Evolutionary conservation across 2,797 vertebrate genomes (phyloP).

Genomic region (Sylvilagus floridanus): DNA sequence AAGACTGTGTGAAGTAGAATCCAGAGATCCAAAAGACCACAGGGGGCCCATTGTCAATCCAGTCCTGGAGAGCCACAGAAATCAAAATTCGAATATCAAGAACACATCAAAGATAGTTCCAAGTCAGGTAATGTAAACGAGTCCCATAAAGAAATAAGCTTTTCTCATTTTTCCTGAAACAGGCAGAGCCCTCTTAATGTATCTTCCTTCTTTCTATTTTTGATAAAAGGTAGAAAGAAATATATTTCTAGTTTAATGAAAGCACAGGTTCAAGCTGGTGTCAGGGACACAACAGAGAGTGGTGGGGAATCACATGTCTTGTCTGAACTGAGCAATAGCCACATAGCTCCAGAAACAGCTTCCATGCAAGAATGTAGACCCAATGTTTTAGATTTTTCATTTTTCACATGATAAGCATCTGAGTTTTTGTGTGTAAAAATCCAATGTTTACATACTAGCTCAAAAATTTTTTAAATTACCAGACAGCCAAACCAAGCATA

Average conservation of each 20-base stretch:
- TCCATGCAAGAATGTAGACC: background rate
- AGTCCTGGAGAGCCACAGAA: slow-evolving; percentile 89
- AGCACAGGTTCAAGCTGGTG: background rate
- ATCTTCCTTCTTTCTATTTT: background rate
- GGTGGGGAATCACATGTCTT: background rate
- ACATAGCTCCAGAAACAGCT: background rate
- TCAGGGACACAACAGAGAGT: background rate
- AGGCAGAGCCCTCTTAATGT: background rate
- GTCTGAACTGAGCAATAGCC: background rate
- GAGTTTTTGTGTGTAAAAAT: slow-evolving; percentile 47
- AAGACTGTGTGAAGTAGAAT: slow-evolving; percentile 98
- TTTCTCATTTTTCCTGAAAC: slow-evolving; percentile 28
- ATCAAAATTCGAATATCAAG: slow-evolving; percentile 61
- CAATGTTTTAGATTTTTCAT: background rate
- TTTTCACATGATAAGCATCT: slow-evolving; percentile 3
- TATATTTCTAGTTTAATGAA: background rate
- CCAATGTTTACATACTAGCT: slow-evolving; percentile 16
- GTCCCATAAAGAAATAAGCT: background rate
- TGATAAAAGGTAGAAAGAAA: background rate
- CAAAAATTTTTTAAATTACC: slow-evolving; percentile 28
- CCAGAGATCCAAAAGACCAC: slow-evolving; percentile 96
- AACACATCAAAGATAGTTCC: background rate
- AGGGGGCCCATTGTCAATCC: slow-evolving; percentile 92
- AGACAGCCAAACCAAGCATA: slow-evolving; percentile 36
- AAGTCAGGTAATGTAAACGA: background rate